Percentiles rank a stretch among this genome's conserved stretches.
Conservation (phyloP, 1,140 invertebrate species). For the Cryptotermes secundus region DNA sequence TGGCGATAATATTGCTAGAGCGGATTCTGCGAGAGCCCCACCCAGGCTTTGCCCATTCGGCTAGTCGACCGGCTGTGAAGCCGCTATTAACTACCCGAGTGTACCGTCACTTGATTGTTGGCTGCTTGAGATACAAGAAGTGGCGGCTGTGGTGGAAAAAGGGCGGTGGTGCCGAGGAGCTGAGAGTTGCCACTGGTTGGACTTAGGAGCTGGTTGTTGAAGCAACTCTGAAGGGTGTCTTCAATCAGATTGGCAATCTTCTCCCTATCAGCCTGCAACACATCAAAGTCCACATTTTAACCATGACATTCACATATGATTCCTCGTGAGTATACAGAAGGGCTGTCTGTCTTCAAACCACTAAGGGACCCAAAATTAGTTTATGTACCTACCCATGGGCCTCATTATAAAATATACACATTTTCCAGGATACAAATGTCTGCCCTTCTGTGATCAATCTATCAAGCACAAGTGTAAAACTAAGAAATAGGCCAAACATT, state of each 20-base stretch:
- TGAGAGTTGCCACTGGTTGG: background rate
- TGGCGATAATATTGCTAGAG: background rate
- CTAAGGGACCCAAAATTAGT: too few species aligned
- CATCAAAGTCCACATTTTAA: slow-evolving; percentile 33
- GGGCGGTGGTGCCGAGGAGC: background rate
- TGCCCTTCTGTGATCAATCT: too few species aligned
- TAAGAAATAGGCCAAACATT: too few species aligned
- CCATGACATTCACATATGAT: slow-evolving; percentile 23
- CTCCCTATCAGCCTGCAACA: slow-evolving; percentile 62
- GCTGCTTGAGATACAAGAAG: background rate
- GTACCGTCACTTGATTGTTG: background rate
- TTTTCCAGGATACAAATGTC: too few species aligned
- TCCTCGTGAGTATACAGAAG: too few species aligned
- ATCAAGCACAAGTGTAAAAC: too few species aligned
- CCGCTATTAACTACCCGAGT: slow-evolving; percentile 29
- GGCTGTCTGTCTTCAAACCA: too few species aligned
- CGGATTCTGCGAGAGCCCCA: background rate
- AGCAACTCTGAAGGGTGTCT: slow-evolving; percentile 62
- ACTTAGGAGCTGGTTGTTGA: slow-evolving; percentile 40
- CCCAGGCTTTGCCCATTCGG: background rate
- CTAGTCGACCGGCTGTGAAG: slow-evolving; percentile 14
- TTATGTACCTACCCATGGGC: too few species aligned
- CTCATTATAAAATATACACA: too few species aligned
- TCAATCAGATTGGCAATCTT: slow-evolving; percentile 72
- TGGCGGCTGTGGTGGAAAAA: background rate